phyloP scores from a whole-genome alignment of 2,113 vertebrate species.

The Pandion haliaetus region DNA sequence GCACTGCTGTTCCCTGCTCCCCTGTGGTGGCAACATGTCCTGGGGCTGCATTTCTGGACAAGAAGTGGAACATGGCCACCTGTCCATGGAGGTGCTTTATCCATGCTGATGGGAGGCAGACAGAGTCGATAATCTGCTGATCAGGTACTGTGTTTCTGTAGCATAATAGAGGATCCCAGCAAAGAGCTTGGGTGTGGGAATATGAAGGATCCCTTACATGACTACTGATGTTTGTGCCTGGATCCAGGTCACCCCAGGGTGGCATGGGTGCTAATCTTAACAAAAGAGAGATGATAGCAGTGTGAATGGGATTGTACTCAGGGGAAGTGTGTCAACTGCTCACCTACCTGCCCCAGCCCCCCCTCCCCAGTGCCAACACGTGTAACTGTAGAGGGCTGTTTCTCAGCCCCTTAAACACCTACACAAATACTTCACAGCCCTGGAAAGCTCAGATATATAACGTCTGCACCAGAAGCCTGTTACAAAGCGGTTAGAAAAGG shows the following conservation, averaged over 20 bases:
- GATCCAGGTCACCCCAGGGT: background rate
- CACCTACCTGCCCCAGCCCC: background rate
- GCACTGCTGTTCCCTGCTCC: background rate
- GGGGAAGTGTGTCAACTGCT: background rate
- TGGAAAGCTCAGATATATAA: fast-evolving
- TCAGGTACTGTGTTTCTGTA: background rate
- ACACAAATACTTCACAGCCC: background rate
- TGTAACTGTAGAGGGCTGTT: background rate
- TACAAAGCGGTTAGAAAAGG: background rate
- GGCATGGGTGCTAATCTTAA: background rate
- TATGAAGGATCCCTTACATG: background rate
- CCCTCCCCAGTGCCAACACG: background rate
- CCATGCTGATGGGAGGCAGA: background rate
- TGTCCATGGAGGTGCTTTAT: background rate
- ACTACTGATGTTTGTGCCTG: background rate
- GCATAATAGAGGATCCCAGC: background rate
- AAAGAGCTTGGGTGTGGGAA: background rate
- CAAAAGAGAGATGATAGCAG: background rate
- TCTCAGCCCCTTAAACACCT: background rate
- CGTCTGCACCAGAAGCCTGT: background rate
- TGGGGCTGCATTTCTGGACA: background rate
- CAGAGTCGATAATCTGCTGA: fast-evolving
- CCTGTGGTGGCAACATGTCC: background rate
- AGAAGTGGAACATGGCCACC: background rate
- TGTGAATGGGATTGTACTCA: fast-evolving